These are phyloP conservation scores for Cydia strobilella DNA, from an alignment of 1,140 invertebrate species.

Conservation along the genomic window DNA sequence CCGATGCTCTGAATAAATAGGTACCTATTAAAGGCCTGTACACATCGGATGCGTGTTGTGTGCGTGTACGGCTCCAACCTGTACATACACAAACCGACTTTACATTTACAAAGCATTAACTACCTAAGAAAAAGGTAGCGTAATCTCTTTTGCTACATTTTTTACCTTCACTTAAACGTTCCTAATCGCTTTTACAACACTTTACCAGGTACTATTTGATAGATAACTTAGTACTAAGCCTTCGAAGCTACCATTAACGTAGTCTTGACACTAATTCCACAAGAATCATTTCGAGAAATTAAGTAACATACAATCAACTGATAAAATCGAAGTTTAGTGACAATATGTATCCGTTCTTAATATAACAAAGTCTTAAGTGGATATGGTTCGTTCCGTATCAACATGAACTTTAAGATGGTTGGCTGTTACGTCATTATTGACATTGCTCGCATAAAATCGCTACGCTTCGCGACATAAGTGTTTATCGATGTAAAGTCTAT, in stretches of 20 bases:
- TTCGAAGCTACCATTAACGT: slow-evolving; percentile 35
- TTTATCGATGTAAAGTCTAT: background rate
- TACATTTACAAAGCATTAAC: no score
- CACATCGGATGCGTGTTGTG: no score
- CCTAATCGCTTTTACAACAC: slow-evolving; percentile 10
- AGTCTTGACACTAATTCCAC: slow-evolving; percentile 53
- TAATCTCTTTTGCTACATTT: no score
- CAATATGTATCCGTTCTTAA: slow-evolving; percentile 48
- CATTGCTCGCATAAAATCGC: no score
- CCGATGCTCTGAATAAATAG: no score
- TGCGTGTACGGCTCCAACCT: no score
- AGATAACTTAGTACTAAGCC: slow-evolving; percentile 2
- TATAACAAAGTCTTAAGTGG: background rate
- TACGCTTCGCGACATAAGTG: no score
- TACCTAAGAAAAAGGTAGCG: no score
- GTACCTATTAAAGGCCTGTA: no score
- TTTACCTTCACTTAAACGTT: slow-evolving; percentile 5
- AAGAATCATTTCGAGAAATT: slow-evolving; percentile 51
- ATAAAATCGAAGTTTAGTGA: slow-evolving; percentile 64
- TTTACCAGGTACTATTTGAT: background rate
- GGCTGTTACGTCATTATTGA: background rate
- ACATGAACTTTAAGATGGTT: background rate
- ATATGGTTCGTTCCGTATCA: background rate
- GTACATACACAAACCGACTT: no score
- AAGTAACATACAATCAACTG: slow-evolving; percentile 51